Evolutionary conservation across 2,797 vertebrate species (phyloP).

Genomic region (Sandelia bainsii): DNA sequence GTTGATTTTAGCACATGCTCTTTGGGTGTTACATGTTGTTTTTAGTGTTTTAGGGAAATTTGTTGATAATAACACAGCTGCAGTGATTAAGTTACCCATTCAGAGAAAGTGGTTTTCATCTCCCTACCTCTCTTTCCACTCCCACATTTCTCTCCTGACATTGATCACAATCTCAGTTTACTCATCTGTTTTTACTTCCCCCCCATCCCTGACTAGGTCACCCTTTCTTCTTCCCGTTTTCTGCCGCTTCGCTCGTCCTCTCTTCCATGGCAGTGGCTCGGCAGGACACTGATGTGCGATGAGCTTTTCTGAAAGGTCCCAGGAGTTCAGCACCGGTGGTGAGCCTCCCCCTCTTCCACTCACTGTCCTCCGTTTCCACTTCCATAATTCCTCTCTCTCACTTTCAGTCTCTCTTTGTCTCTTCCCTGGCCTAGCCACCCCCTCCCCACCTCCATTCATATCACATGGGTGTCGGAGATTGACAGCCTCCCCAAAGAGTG

Average conservation of each 20-base stretch:
- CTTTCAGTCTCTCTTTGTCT: conserved; percentile 81
- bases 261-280: conserved; percentile 80
- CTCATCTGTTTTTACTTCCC: not conserved
- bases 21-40: too few relatives aligned
- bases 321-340: conserved; percentile 87
- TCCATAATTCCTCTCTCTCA: conserved; percentile 69
- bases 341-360: conserved; percentile 64
- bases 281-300: conserved; percentile 83
- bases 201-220: not conserved
- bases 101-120: not conserved
- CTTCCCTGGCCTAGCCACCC: conserved; percentile 67
- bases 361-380: conserved; percentile 56
- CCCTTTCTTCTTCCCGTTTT: conserved; percentile 44
- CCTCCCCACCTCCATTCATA: conserved; percentile 80
- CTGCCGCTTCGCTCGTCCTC: conserved; percentile 83
- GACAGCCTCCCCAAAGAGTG: conserved; percentile 98
- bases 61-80: not conserved
- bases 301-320: conserved; percentile 92
- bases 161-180: conserved; percentile 28
- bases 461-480: conserved; percentile 95
- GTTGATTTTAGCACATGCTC: too few relatives aligned
- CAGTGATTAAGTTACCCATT: conserved; percentile 8
- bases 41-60: too few relatives aligned
- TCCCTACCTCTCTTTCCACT: not conserved
- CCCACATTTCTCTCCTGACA: conserved; percentile 18